Base-by-base conservation (phyloP, 1,140 invertebrate species). In the Papilio machaon region DNA sequence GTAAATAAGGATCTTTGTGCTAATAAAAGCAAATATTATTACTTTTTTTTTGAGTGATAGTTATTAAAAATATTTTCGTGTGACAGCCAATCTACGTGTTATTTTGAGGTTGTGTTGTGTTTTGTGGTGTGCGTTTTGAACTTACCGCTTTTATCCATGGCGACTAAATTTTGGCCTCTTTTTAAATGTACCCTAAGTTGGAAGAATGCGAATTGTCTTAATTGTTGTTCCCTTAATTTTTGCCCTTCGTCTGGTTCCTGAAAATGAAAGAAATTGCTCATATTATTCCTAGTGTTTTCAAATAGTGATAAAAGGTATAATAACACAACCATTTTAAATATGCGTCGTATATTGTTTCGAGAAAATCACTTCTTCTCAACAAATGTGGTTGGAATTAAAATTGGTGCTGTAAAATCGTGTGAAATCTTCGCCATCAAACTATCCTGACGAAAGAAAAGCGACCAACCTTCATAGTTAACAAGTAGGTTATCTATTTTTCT, bases 141-240 rank as follows among this genome's bases (percentile, higher is more conserved):
- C 95, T 96, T 95, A 99, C 98, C 99, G 95, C 98, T 98, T 94
- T 98, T 98, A 94, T 99, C 98, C 96, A 98, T 98, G 38, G 98
- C 98, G 35, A 98, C 96, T 86, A 99, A 95, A 93, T 99, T 98
- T 89, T 96, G 96, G 64, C 98, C 99, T 90, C 97, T 96, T 88
- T 97, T 97, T 79, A 99, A 96, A 94, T 98, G 97, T 83, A 99
- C 96, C 83, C 98, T 97, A 64, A 99, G 95, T 91, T 98, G 97
- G 95, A 98, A 99, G 95, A 99, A 99, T 64, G 98, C 96, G 95
- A 98, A 97, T 91, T 98, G 97, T 82, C 97, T 95, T 81, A 98
- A 93, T 52, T 96, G 96, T 74, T 96, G 95, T 93, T 98, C 97
- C 83, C 97, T 95, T 67, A 95, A 92, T 85, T 96, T 95, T 43